Evolutionary conservation across 2,888 invertebrate species (phyloP).

Genomic region (Melinopterus prodromus): DNA sequence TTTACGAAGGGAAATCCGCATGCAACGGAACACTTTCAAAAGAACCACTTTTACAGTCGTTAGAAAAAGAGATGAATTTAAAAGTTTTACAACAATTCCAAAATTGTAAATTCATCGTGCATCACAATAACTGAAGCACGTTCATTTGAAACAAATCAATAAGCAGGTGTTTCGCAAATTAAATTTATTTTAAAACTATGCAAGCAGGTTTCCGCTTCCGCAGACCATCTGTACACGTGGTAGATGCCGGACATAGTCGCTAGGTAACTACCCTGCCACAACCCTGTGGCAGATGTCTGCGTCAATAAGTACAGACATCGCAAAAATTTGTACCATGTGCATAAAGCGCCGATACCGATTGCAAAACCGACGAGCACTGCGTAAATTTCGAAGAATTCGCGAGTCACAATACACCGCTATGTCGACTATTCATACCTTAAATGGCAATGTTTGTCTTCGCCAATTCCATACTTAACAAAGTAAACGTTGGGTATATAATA

Average conservation of each 20-base stretch:
- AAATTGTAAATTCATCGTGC: neutral
- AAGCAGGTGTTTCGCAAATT: neutral
- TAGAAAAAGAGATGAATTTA: too few relatives aligned
- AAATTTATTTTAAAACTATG: neutral
- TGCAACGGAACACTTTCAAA: neutral
- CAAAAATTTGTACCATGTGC: neutral
- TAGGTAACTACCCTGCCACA: conserved; percentile 14
- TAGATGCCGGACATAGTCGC: neutral
- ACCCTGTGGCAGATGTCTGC: conserved; percentile 17
- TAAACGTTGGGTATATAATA: neutral
- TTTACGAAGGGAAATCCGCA: neutral
- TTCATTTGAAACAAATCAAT: too few relatives aligned
- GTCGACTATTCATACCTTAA: conserved; percentile 14
- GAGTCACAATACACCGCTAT: neutral
- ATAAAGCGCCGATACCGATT: neutral
- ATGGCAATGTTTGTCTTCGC: conserved; percentile 11
- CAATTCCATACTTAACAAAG: neutral
- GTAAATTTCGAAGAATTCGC: neutral
- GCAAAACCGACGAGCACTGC: neutral
- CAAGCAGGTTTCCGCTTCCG: neutral
- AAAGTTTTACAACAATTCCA: too few relatives aligned
- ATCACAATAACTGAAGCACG: neutral
- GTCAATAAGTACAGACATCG: conserved; percentile 24
- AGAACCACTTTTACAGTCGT: neutral
- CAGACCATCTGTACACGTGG: neutral